Base-by-base conservation (phyloP, 1,140 invertebrate genomes). In the Anagrus nilaparvatae region DNA sequence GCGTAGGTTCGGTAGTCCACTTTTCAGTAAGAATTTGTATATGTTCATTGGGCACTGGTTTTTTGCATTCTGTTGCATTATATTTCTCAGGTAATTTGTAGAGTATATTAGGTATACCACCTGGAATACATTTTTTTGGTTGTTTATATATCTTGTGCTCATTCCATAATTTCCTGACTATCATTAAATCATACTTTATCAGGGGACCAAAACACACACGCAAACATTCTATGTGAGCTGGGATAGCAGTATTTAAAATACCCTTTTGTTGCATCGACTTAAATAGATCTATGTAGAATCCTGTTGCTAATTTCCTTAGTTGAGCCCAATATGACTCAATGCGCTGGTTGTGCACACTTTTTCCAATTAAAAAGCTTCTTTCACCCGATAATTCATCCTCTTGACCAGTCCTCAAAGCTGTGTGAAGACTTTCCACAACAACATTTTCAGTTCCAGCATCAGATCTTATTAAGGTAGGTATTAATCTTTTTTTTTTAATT, bases 391-490 rank as follows among this genome's bases (percentile, higher is more conserved):
- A 10, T 7, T 31, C 5, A 32, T 46, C 38, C 3, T 34, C 16
- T 25, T 46, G 25, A 6, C 29, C 13, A 30, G 14, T 19, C 3
- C 33, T 18, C 21, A 46, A 25, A 36, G 32, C 30, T 16, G 28
- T 31, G 4, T 46, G 38, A 2, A 32, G 8, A n/a, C 24, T 19
- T 32, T 40, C 25, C 14, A 47, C 35, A 3, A 47, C 19, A 5
- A 23, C 21, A 18, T 35, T 45, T 45, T 43, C 52, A 13, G 50
- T 52, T 5, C 52, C 53, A 13, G 31, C 33, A 40, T 58, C 55
- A 18, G 32, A 19, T 41, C 57, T 39, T 13, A 58, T 35, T 16
- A 51, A 16, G 8, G n/a, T 24, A 16, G 52, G 54, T 13, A 40
- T 36, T 10, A 48, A 49, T 28, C 33, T 24, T 14, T 33, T 12